Base-by-base conservation (phyloP, 1,140 invertebrate species). In the Mercenaria mercenaria region DNA sequence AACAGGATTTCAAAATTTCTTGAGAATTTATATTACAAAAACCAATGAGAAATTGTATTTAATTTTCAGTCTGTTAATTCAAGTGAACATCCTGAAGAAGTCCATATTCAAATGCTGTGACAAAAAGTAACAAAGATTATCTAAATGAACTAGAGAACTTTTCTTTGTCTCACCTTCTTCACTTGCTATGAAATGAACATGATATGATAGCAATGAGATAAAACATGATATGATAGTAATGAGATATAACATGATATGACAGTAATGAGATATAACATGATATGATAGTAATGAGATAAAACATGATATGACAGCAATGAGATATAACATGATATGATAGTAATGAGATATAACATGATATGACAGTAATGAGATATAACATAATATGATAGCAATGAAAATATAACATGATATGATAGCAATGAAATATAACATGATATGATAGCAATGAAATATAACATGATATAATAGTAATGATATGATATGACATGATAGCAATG, bases 141-240 rank as follows among this genome's bases (percentile, higher is more conserved):
- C 50, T 56, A 79, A 8, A 79, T 56, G 26, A 79, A 39, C 76
- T 15, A 79, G 32, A 67, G 18, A 29, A 8, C 61, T 32, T 29
- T 11, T 11, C 39, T 0, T 39, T 47, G 29, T 74, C 83, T 85
- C 83, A 85, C 83, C 83, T 85, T 85, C 50, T 85, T 85, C 13
- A 74, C 83, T 74, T 74, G 83, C 83, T 85, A 85, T 72, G 50
- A 85, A 85, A 85, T 82, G 52, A 39, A 64, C 80, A 82, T 82
- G 80, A 82, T 26, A 72, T 72, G 67, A 72, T 72, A 29, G n/a
- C 26, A 80, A 80, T 80, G 77, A 80, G 52, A 80, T 64, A 37
- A 72, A 41, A 41, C 15, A 79, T 79, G 41, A 41, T 6, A 79
- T 79, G 41, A 79, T 26, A 29, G 18, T 11, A 26, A 79, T 79